phyloP scores from a whole-genome alignment of 2,113 vertebrate genomes.

The Cathartes aura region DNA sequence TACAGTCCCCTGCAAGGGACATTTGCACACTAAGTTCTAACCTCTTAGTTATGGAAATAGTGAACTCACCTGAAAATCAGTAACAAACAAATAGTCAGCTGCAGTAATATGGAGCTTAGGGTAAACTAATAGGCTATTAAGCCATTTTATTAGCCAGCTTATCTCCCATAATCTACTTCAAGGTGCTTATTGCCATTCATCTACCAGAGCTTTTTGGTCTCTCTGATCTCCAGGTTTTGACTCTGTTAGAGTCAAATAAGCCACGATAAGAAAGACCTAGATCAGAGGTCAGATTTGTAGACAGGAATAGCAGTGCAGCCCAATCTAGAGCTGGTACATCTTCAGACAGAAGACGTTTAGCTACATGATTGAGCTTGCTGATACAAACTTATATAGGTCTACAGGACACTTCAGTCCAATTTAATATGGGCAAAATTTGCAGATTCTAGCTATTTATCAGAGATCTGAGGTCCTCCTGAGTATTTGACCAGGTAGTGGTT shows the following conservation, averaged over 20 bases:
- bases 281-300: not conserved
- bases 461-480: not conserved
- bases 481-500: not conserved
- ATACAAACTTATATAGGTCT: not conserved
- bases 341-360: not conserved
- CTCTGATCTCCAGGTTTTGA: not conserved
- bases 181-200: not conserved
- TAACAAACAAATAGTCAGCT: not conserved
- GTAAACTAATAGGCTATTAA: not conserved
- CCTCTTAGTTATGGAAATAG: not conserved
- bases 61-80: not conserved
- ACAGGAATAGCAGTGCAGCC: not conserved
- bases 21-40: not conserved
- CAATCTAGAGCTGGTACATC: not conserved
- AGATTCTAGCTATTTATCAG: not conserved
- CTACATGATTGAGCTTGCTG: not conserved
- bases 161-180: not conserved
- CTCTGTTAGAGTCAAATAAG: not conserved
- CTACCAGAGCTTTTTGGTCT: not conserved
- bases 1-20: not conserved
- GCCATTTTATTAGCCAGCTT: not conserved
- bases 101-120: not conserved
- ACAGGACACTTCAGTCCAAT: not conserved
- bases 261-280: not conserved
- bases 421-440: not conserved